These are phyloP conservation scores for Pemphigus obesinymphae DNA, from an alignment of 1,140 invertebrate genomes.

Conservation along the genomic window DNA sequence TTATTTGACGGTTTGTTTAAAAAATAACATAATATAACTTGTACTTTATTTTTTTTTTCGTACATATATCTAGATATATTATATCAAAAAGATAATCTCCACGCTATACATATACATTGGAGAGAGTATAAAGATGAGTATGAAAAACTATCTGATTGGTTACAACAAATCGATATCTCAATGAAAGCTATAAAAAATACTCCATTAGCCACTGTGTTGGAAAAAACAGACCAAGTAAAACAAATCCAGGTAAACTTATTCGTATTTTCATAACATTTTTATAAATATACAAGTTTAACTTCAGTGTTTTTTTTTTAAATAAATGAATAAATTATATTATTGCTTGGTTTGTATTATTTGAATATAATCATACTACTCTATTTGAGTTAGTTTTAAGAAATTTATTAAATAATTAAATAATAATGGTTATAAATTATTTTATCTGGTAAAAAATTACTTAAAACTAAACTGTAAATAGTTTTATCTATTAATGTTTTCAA, in stretches of 20 bases:
- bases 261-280: not conserved
- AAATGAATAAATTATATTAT: too few relatives aligned
- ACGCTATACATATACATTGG: conserved; percentile 76
- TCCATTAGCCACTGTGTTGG: conserved; percentile 71
- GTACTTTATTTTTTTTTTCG: conserved; percentile 43
- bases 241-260: conserved; percentile 58
- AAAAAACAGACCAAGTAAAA: conserved; percentile 79
- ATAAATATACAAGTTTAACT: not conserved
- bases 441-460: too few relatives aligned
- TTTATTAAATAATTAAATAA: too few relatives aligned
- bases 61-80: conserved; percentile 75
- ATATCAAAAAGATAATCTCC: conserved; percentile 76
- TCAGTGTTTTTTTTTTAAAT: too few relatives aligned
- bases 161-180: conserved; percentile 87
- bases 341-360: too few relatives aligned
- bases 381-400: too few relatives aligned
- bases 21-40: not conserved
- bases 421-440: too few relatives aligned
- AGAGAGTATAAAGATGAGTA: conserved; percentile 88
- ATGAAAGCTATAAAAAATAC: conserved; percentile 86
- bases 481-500: too few relatives aligned
- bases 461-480: too few relatives aligned
- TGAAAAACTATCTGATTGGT: conserved; percentile 84
- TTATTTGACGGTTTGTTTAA: conserved; percentile 63
- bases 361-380: too few relatives aligned